Evolutionary conservation across 1,140 invertebrate species (phyloP).

Genomic region (Matsumurasca onukii): DNA sequence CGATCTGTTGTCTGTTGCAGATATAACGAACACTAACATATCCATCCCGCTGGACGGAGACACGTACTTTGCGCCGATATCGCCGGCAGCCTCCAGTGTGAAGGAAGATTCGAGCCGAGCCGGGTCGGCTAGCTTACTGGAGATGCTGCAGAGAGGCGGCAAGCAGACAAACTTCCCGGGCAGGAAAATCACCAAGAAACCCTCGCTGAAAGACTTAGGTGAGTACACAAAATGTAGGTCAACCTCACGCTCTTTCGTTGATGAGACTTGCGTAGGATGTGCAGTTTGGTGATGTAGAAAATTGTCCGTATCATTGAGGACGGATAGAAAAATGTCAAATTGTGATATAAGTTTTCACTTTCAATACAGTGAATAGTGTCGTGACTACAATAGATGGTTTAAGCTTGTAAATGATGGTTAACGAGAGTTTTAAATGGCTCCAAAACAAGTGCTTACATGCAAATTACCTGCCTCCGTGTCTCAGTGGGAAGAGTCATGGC

Average conservation of each 20-base stretch:
- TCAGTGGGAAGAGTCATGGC: too few species aligned
- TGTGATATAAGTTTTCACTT: too few species aligned
- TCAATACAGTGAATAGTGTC: too few species aligned
- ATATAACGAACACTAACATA: constrained; percentile 52
- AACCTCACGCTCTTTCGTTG: constrained; percentile 4
- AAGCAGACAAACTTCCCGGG: constrained; percentile 48
- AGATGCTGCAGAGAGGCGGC: constrained; percentile 57
- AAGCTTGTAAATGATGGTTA: too few species aligned
- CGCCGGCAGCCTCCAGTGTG: constrained; percentile 54
- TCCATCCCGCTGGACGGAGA: constrained; percentile 55
- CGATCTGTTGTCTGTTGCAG: too few species aligned
- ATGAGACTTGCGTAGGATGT: neutral
- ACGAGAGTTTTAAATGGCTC: too few species aligned
- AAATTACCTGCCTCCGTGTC: too few species aligned
- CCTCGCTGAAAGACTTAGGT: constrained; percentile 54
- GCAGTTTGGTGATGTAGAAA: too few species aligned
- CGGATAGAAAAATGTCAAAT: too few species aligned
- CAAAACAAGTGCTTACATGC: too few species aligned
- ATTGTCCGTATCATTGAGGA: too few species aligned
- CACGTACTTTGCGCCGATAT: constrained; percentile 63
- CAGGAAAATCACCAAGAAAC: constrained; percentile 45
- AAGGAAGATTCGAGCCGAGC: constrained; percentile 30
- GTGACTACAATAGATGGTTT: too few species aligned
- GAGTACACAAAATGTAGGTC: constrained; percentile 31
- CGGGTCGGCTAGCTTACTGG: constrained; percentile 50